Evolutionary conservation across 2,113 vertebrate genomes (phyloP).

Genomic region (Pseudolaguvia tuberculata): DNA sequence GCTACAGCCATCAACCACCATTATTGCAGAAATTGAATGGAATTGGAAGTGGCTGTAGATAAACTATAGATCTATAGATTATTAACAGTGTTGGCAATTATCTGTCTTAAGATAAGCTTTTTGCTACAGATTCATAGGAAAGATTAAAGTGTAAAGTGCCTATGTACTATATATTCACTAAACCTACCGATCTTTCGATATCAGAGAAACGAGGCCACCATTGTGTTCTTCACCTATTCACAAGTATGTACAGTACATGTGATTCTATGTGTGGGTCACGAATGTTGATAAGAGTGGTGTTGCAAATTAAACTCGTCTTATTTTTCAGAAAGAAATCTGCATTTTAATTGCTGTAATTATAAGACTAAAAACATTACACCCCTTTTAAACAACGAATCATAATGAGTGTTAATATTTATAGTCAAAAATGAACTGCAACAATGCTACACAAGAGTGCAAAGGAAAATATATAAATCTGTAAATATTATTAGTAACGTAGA

Average conservation of each 20-base stretch:
- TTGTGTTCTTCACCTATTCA: slow-evolving; percentile 1
- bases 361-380: neutral
- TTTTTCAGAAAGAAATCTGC: neutral
- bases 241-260: neutral
- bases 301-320: slow-evolving; percentile 10
- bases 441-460: neutral
- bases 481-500: neutral
- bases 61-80: neutral
- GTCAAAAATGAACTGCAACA: neutral
- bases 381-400: neutral
- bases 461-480: neutral
- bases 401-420: neutral
- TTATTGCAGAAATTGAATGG: slow-evolving; percentile 29
- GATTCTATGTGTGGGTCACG: neutral
- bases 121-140: neutral
- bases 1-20: slow-evolving; percentile 13
- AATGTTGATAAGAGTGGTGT: neutral
- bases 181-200: neutral
- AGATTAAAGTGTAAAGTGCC: slow-evolving; percentile 18
- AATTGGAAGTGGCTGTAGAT: slow-evolving; percentile 4
- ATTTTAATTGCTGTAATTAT: neutral
- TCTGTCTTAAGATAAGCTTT: neutral
- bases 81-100: slow-evolving; percentile 7
- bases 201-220: neutral
- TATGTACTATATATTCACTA: neutral